These are phyloP conservation scores for Lepisosteus osseus DNA, from an alignment of 2,113 vertebrate species.

Conservation along the genomic window DNA sequence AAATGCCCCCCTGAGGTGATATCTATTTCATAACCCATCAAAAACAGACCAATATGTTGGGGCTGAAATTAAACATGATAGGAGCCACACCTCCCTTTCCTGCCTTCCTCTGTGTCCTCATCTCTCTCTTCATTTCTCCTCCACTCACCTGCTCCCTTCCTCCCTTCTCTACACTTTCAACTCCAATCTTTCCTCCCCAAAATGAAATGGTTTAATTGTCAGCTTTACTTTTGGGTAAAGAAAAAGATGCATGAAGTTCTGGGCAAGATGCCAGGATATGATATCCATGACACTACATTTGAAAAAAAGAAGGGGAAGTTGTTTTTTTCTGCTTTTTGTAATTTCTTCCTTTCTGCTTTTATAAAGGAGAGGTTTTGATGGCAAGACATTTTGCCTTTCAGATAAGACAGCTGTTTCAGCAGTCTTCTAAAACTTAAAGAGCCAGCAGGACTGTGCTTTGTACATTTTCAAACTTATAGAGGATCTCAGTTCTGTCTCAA, in stretches of 20 bases:
- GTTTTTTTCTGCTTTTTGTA: not conserved
- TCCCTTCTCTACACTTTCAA: too few species aligned
- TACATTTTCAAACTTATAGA: too few species aligned
- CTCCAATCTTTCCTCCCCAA: not conserved
- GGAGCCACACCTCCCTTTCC: constrained; percentile 32
- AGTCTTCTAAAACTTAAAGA: not conserved
- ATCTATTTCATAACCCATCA: constrained; percentile 33
- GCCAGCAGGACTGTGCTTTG: not conserved
- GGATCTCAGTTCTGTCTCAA: too few species aligned
- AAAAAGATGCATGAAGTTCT: constrained; percentile 1
- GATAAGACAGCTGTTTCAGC: not conserved
- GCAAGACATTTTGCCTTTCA: too few species aligned
- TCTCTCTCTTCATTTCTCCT: not conserved
- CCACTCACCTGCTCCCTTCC: not conserved
- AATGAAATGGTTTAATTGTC: constrained; percentile 10
- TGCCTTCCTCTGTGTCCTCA: not conserved
- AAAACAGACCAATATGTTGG: constrained; percentile 43
- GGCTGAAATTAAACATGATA: constrained; percentile 48
- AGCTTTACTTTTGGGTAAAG: not conserved
- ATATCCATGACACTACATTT: not conserved
- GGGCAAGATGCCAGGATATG: not conserved
- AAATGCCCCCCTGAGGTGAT: constrained; percentile 28
- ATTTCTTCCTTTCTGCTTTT: not conserved
- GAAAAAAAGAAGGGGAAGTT: not conserved
- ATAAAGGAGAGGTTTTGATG: not conserved